Conservation (phyloP, 2,888 invertebrate species). For the Elegia similella region DNA sequence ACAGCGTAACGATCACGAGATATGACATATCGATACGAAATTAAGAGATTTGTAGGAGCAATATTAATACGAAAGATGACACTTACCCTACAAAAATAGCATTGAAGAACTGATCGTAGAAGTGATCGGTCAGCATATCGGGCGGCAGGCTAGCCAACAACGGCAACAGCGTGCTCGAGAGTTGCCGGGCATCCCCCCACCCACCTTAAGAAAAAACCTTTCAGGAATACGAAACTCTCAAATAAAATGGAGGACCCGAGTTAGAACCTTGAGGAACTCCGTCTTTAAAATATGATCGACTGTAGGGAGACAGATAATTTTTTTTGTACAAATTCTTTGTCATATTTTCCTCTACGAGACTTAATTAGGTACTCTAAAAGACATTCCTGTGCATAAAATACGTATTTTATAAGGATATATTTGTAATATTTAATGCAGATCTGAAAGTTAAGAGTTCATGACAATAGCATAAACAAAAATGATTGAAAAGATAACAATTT, state of each 20-base stretch:
- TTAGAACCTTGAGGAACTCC: not conserved
- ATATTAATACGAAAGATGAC: too few relatives aligned
- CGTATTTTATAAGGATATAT: too few relatives aligned
- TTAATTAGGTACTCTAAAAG: too few relatives aligned
- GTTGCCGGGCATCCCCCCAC: constrained; percentile 87
- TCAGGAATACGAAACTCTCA: not conserved
- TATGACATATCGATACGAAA: too few relatives aligned
- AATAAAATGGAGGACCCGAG: not conserved
- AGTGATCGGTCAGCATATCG: constrained; percentile 70
- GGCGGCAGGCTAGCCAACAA: constrained; percentile 86
- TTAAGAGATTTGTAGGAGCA: too few relatives aligned
- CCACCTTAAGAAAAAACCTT: constrained; percentile 79
- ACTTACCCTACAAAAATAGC: constrained; percentile 85
- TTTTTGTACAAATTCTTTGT: not conserved
- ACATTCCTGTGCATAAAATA: too few relatives aligned
- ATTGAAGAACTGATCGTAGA: constrained; percentile 85
- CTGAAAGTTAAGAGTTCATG: too few relatives aligned
- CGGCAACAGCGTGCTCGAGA: constrained; percentile 89
- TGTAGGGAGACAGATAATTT: not conserved
- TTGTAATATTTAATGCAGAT: too few relatives aligned
- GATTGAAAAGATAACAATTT: too few relatives aligned
- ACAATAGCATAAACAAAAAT: too few relatives aligned
- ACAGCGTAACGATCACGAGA: too few relatives aligned
- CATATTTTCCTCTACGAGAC: not conserved
- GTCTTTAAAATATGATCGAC: not conserved